Percentiles rank a stretch among this genome's conserved stretches.
These are phyloP conservation scores for Iguana delicatissima DNA, from an alignment of 2,797 vertebrate species.

Conservation along the genomic window DNA sequence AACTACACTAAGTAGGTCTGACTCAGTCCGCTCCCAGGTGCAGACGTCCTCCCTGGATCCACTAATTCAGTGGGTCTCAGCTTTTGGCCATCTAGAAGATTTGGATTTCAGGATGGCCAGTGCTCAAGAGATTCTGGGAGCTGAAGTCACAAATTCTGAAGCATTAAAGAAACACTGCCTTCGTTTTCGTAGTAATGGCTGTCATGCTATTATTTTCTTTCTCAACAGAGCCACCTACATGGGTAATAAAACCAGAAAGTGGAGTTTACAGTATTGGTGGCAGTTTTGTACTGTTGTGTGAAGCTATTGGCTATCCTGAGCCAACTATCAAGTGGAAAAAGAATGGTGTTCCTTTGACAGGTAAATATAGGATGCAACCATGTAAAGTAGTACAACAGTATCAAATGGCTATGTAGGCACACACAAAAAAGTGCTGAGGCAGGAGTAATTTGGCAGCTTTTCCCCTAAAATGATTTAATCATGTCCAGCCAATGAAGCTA, in stretches of 20 bases:
- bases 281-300: constrained; percentile 86
- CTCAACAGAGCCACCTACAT: constrained; percentile 89
- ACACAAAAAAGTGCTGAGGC: neutral
- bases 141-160: too few species aligned
- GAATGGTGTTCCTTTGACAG: constrained; percentile 85
- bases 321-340: constrained; percentile 88
- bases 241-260: constrained; percentile 87
- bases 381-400: neutral
- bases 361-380: constrained; percentile 77
- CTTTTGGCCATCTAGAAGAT: too few species aligned
- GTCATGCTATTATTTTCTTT: neutral
- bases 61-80: too few species aligned
- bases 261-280: constrained; percentile 86
- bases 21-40: too few species aligned
- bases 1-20: too few species aligned
- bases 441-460: neutral
- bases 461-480: neutral
- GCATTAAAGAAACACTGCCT: too few species aligned
- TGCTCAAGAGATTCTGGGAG: too few species aligned
- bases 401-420: neutral
- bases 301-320: constrained; percentile 85
- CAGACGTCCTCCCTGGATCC: too few species aligned
- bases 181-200: neutral
- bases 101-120: too few species aligned
- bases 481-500: neutral